Base-by-base conservation (phyloP, 2,113 vertebrate genomes). In the Eupsittula cactorum region DNA sequence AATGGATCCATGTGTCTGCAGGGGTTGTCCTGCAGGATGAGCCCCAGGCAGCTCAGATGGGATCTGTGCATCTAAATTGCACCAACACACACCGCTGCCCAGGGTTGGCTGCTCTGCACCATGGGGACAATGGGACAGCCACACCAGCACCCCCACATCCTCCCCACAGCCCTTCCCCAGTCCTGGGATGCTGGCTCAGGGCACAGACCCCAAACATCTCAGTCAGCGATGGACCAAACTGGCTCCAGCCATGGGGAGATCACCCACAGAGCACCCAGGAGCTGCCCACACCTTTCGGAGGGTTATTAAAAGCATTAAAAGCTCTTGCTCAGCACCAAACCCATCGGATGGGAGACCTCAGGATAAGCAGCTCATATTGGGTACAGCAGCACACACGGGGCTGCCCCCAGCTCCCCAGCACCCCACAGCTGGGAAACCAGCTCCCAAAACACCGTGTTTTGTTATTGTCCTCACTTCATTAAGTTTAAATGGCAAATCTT, bases 271-370 rank as follows among this genome's bases (percentile, higher is more conserved):
- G 33, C 39, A 31, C 23, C n/a, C 0, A 0, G 42, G 41, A 67
- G 60, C 73, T 4, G 5, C 86, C 79, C 86, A 10, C 6, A 42
- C 13, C 37, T 60, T 33, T 3, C 55, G 23, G 31, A 1, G 41
- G 33, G 25, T 59, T 75, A 55, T 11, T 6, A 23, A 55, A 53
- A 29, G 28, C 49, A 27, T 9, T 27, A 37, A 31, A 75, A 92
- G 42, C 57, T 50, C 87, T 41, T 8, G 27, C 57, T 50, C 11
- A 1, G 65, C 71, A 79, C 35, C 6, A 6, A 83, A 83, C 27
- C 16, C 16, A 0, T 3, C 0, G 0, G 35, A 9, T 10, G 23
- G 62, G 63, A 49, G 29, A 82, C 4, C n/a, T 35, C 0, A 0
- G 71, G 50, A 25, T 18, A 11, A 42, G 63, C 84, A 79, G 29